Conservation (phyloP, 2,113 vertebrate species). For the Amblyornis subalaris region DNA sequence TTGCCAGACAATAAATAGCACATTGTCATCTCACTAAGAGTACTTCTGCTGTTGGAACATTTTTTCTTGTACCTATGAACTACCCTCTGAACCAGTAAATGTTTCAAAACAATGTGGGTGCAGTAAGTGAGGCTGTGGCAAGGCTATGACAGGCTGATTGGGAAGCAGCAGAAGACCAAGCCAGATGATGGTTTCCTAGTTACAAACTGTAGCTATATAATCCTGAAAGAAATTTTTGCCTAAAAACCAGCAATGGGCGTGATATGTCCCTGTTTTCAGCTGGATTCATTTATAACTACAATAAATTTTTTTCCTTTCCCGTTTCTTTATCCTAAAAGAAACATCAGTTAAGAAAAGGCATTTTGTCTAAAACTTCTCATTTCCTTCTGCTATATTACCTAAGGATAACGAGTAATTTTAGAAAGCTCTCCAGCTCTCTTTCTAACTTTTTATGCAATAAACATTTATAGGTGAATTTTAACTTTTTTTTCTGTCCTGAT, state of each 20-base stretch:
- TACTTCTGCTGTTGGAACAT: neutral
- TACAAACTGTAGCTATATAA: neutral
- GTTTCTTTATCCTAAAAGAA: neutral
- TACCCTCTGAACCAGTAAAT: slow-evolving; percentile 37
- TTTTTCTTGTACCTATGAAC: slow-evolving; percentile 4
- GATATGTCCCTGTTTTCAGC: neutral
- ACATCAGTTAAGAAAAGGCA: neutral
- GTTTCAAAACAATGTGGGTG: slow-evolving; percentile 24
- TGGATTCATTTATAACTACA: neutral
- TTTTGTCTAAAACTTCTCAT: neutral
- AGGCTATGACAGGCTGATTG: neutral
- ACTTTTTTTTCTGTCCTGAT: neutral
- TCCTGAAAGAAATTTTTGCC: neutral
- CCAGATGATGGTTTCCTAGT: neutral
- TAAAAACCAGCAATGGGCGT: neutral
- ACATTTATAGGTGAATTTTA: neutral
- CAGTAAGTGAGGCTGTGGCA: slow-evolving; percentile 3
- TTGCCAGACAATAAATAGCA: slow-evolving; percentile 24
- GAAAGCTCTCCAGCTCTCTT: neutral
- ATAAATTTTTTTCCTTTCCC: neutral
- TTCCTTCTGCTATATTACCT: neutral
- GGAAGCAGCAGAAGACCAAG: slow-evolving; percentile 12
- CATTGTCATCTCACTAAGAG: neutral
- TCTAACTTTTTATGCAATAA: neutral
- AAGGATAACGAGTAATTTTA: neutral